phyloP scores from a whole-genome alignment of 1,140 invertebrate species.

The Pollicipes pollicipes region DNA sequence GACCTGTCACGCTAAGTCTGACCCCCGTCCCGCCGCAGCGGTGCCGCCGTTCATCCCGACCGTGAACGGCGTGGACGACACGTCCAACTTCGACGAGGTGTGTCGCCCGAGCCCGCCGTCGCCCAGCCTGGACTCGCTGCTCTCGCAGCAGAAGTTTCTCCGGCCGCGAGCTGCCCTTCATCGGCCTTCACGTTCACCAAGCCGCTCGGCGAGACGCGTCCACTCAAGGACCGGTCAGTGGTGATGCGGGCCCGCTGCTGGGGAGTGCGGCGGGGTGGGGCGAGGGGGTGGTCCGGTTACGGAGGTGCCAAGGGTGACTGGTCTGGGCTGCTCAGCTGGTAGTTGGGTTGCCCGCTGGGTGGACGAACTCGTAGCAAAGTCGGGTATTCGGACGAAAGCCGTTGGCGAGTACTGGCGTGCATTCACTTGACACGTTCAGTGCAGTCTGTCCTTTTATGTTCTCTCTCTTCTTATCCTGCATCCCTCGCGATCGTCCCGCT shows the following conservation, averaged over 20 bases:
- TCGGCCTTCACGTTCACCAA: conserved; percentile 49
- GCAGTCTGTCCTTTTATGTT: background rate
- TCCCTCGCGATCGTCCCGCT: no score
- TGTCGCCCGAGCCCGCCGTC: conserved; percentile 30
- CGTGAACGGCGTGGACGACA: conserved; percentile 51
- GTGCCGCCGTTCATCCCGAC: conserved; percentile 53
- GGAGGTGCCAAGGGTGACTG: background rate
- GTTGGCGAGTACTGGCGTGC: no score
- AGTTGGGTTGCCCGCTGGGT: no score
- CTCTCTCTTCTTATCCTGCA: no score
- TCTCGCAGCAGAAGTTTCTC: conserved; percentile 42
- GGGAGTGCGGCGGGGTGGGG: background rate
- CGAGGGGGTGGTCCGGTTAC: no score
- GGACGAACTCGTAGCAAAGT: no score
- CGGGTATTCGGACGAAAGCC: no score
- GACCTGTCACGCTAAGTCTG: background rate
- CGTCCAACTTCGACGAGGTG: conserved; percentile 62
- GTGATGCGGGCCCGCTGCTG: no score
- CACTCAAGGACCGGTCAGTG: background rate
- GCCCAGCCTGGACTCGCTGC: conserved; percentile 23
- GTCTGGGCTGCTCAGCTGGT: no score
- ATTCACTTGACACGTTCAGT: background rate
- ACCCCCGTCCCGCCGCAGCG: conserved; percentile 23
- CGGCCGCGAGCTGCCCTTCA: conserved; percentile 54
- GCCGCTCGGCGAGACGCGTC: background rate